Evolutionary conservation across 2,113 vertebrate species (phyloP), one percentile per base, ranked within the genome.

Genomic region (Vulpes ferrilata): DNA sequence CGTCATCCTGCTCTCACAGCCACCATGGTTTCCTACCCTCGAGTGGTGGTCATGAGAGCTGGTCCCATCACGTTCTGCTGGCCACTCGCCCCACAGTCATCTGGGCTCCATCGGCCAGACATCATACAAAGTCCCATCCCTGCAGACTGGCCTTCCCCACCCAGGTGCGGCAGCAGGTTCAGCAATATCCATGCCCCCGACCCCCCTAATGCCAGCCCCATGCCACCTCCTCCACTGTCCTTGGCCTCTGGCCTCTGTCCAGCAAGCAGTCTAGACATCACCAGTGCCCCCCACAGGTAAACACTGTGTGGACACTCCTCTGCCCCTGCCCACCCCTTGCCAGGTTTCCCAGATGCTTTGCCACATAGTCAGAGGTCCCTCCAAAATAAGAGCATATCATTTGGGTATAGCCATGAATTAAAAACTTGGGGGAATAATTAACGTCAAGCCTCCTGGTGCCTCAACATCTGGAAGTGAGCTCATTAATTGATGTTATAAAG

Each of bases 161-260:
- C 22, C 17, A 2, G 10, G 62, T 27, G 17, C 53, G 0, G 13
- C 0, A 12, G 30, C 43, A 7, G 15, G n/a, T 20, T 16, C 0
- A 38, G 8, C 57, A 57, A 13, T 10, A n/a, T 23, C 80, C 62
- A 15, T 9, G 62, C 4, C 71, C 10, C 60, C 64, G 8, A 9
- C 43, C 7, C 32, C 20, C 5, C 7, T 27, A n/a, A n/a, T 25
- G 53, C 59, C 7, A 7, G 10, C 20, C 13, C 27, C 8, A 43
- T 43, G 11, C 32, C 2, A 27, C 67, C 67, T 74, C 22, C 59
- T 43, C 59, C 35, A 51, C 23, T 23, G 43, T 23, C 7, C 38
- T 20, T 27, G 7, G 9, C 43, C 43, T 43, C 43, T 43, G 43
- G 43, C 43, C 43, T 43, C 43, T 43, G 43, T 43, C 43, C 27